Conservation (phyloP, 2,797 vertebrate species). For the Cottoperca gobio region DNA sequence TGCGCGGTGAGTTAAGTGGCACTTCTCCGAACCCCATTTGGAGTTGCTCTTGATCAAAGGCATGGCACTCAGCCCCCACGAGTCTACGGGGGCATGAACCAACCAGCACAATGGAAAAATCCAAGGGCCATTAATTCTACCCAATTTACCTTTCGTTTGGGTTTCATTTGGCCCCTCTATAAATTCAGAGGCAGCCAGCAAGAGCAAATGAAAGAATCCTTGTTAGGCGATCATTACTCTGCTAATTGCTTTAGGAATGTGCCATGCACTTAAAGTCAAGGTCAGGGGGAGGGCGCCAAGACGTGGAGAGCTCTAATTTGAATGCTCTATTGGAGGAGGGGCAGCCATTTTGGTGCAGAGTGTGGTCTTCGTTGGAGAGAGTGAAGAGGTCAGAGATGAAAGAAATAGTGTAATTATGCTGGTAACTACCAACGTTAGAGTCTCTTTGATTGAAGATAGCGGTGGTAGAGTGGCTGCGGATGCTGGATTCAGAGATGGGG, state of each 20-base stretch:
- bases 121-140: conserved; percentile 87
- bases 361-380: conserved; percentile 60
- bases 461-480: conserved; percentile 51
- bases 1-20: conserved; percentile 79
- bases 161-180: conserved; percentile 86
- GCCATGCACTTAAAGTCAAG: conserved; percentile 86
- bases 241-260: conserved; percentile 88
- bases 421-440: conserved; percentile 74
- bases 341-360: conserved; percentile 69
- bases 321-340: conserved; percentile 78
- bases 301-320: conserved; percentile 79
- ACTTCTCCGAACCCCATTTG: conserved; percentile 80
- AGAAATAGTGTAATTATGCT: conserved; percentile 83
- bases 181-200: conserved; percentile 84
- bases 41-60: conserved; percentile 85
- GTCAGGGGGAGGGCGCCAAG: conserved; percentile 79
- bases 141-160: conserved; percentile 89
- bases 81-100: conserved; percentile 79
- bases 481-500: conserved; percentile 61
- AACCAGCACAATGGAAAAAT: conserved; percentile 82
- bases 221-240: conserved; percentile 87
- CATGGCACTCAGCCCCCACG: conserved; percentile 77
- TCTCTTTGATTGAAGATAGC: conserved; percentile 72
- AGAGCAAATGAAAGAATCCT: conserved; percentile 88
- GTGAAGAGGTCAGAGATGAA: conserved; percentile 84